These are phyloP conservation scores for Tetheella fluctuosa DNA, from an alignment of 2,888 invertebrate species.

Conservation along the genomic window DNA sequence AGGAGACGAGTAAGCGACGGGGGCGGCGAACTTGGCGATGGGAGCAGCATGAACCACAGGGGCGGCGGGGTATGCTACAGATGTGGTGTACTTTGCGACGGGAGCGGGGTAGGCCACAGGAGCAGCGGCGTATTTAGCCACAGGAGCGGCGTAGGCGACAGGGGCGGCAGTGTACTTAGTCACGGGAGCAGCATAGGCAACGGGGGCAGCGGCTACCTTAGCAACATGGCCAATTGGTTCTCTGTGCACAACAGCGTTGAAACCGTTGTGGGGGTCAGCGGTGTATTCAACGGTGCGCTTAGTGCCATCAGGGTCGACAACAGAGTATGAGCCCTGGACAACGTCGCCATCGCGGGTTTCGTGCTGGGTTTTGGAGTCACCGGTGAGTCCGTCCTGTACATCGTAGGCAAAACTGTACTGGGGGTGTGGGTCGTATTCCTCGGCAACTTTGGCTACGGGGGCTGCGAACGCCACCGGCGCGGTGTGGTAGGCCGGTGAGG, in stretches of 20 bases:
- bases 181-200: constrained; percentile 43
- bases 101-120: constrained; percentile 48
- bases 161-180: constrained; percentile 52
- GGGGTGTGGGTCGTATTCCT: constrained; percentile 63
- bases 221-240: constrained; percentile 60
- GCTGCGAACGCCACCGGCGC: constrained; percentile 56
- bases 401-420: constrained; percentile 82
- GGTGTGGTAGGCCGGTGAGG: constrained; percentile 49
- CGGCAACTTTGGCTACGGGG: constrained; percentile 55
- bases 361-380: constrained; percentile 75
- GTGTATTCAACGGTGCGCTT: constrained; percentile 82
- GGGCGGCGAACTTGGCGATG: constrained; percentile 53
- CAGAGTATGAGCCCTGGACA: constrained; percentile 81
- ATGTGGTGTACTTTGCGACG: constrained; percentile 33
- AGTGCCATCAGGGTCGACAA: constrained; percentile 83
- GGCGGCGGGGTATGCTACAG: constrained; percentile 60
- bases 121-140: constrained; percentile 36
- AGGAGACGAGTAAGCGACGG: constrained; percentile 47
- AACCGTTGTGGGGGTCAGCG: constrained; percentile 76
- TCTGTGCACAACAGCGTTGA: constrained; percentile 83
- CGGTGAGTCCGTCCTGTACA: constrained; percentile 82
- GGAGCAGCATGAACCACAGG: constrained; percentile 56
- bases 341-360: constrained; percentile 76
- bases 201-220: constrained; percentile 51
- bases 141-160: constrained; percentile 39